Evolutionary conservation across 2,888 invertebrate species (phyloP).

Genomic region (Pegoplata infirma): DNA sequence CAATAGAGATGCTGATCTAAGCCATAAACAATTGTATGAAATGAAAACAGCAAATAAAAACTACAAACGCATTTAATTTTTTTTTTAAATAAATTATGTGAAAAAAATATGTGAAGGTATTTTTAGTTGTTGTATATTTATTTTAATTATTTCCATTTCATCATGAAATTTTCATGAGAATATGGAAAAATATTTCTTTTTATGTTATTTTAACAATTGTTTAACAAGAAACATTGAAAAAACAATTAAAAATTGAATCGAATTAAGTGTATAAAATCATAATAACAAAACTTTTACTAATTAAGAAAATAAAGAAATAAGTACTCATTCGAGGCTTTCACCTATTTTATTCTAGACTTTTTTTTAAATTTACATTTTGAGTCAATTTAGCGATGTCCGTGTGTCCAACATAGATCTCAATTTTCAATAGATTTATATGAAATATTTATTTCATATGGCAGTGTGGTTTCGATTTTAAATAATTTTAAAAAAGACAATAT

Average conservation of each 20-base stretch:
- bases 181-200: not conserved
- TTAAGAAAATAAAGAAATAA: too few relatives aligned
- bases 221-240: not conserved
- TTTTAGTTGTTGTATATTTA: not conserved
- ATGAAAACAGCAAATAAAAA: not conserved
- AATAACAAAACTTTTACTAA: not conserved
- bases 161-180: not conserved
- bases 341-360: too few relatives aligned
- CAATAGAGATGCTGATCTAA: slow-evolving; percentile 5
- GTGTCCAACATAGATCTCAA: too few relatives aligned
- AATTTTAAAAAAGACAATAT: too few relatives aligned
- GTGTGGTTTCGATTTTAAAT: too few relatives aligned
- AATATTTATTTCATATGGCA: too few relatives aligned
- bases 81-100: slow-evolving; percentile 42
- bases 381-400: too few relatives aligned
- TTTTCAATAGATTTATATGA: too few relatives aligned
- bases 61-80: slow-evolving; percentile 42
- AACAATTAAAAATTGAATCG: not conserved
- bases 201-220: not conserved
- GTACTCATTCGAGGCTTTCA: too few relatives aligned
- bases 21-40: slow-evolving; percentile 45
- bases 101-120: slow-evolving; percentile 7
- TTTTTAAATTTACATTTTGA: too few relatives aligned
- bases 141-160: too few relatives aligned
- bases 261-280: not conserved